A percentile compares a stretch with the other conserved stretches of the same genome.
phyloP scores from a whole-genome alignment of 92 coral and sea anemone species.

The Heliopora coerulea region DNA sequence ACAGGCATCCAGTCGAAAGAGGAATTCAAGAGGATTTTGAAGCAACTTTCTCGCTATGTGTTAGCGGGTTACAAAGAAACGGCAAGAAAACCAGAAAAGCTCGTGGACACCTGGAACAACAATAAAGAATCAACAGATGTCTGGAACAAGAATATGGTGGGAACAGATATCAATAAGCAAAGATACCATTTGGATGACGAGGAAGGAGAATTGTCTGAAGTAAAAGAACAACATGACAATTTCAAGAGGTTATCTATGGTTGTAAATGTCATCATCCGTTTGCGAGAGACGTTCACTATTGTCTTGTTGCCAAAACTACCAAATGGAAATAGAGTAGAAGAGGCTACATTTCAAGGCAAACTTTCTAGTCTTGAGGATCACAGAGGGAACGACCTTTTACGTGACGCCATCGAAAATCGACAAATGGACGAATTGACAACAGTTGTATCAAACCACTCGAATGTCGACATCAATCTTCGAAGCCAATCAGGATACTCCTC shows the following conservation, averaged over 20 bases:
- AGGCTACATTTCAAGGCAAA: neutral
- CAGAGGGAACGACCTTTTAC: conserved; percentile 16
- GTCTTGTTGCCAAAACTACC: neutral
- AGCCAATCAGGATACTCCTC: conserved; percentile 30
- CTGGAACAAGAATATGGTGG: neutral
- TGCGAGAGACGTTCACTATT: conserved; percentile 14
- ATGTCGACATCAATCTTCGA: conserved; percentile 13
- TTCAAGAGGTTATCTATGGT: conserved; percentile 25
- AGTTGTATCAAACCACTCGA: neutral
- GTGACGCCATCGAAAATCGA: conserved; percentile 28
- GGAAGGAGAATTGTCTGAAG: conserved; percentile 19
- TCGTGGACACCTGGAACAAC: neutral
- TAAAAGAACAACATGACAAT: conserved; percentile 1
- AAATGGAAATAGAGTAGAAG: neutral
- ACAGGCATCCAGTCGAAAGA: neutral
- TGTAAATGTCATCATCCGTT: conserved; percentile 5
- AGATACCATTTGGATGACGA: conserved; percentile 21
- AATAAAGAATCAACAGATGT: neutral
- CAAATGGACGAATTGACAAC: conserved; percentile 12
- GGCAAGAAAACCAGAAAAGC: neutral
- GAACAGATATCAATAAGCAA: neutral
- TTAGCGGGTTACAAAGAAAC: conserved; percentile 13
- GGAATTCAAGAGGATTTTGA: conserved; percentile 9
- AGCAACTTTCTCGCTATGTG: conserved; percentile 30
- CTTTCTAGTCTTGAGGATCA: neutral